Evolutionary conservation across 2,797 vertebrate species (phyloP).

Genomic region (Gadopsis bispinosus): DNA sequence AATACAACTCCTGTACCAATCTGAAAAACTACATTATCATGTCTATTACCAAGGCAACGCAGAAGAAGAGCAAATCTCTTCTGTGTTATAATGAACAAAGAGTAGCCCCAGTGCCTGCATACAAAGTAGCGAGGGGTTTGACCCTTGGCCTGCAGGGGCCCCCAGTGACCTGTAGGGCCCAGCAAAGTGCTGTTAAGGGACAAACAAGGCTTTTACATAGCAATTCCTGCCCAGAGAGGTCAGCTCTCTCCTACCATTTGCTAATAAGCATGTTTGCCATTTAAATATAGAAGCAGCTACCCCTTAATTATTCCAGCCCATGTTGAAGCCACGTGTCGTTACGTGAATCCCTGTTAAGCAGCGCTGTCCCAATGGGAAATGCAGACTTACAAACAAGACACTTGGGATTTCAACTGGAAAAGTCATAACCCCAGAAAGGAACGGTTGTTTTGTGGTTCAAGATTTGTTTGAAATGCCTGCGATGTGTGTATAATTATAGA

Average conservation of each 20-base stretch:
- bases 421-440: constrained; percentile 35
- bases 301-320: constrained; percentile 75
- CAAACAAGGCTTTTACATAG: constrained; percentile 46
- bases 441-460: constrained; percentile 16
- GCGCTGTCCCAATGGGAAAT: constrained; percentile 55
- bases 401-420: constrained; percentile 58
- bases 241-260: constrained; percentile 69
- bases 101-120: background rate
- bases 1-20: background rate
- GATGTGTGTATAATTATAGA: constrained; percentile 30
- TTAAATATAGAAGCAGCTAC: constrained; percentile 80
- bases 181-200: constrained; percentile 43
- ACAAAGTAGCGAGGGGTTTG: constrained; percentile 18
- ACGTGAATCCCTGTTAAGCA: constrained; percentile 60
- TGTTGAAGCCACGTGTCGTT: constrained; percentile 68
- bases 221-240: constrained; percentile 57
- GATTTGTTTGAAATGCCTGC: constrained; percentile 42
- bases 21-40: constrained; percentile 1
- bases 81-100: constrained; percentile 13
- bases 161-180: constrained; percentile 33
- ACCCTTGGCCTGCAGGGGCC: constrained; percentile 42
- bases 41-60: background rate
- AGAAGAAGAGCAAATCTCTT: background rate
- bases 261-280: constrained; percentile 82
- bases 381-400: constrained; percentile 63